A percentile compares a stretch with the other conserved stretches of the same genome.
Conservation (phyloP, 1,140 invertebrate species). For the Drosophila virilis region DNA sequence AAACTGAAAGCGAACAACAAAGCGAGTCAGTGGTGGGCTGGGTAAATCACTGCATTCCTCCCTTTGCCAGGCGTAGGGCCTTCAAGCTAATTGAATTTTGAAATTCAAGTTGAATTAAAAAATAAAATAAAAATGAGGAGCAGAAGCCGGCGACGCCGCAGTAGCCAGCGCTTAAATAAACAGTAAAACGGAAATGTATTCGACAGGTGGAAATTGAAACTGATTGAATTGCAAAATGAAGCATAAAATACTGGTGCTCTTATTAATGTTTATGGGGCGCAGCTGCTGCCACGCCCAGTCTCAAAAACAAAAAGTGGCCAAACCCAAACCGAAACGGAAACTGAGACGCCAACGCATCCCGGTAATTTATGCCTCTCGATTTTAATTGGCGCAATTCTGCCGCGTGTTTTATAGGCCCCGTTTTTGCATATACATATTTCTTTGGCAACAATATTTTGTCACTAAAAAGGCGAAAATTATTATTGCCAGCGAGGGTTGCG, state of each 20-base stretch:
- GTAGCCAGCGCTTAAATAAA: conserved; percentile 53
- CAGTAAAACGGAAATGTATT: conserved; percentile 77
- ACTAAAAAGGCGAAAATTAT: conserved; percentile 53
- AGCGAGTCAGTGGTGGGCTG: conserved; percentile 32
- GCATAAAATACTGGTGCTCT: conserved; percentile 65
- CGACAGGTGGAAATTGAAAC: conserved; percentile 81
- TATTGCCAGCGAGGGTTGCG: conserved; percentile 36
- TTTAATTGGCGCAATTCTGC: conserved; percentile 72
- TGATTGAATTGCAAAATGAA: conserved; percentile 79
- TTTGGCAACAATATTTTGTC: conserved; percentile 49
- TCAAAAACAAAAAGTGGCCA: neutral
- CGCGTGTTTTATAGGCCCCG: conserved; percentile 59
- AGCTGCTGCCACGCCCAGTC: conserved; percentile 47
- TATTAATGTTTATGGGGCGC: conserved; percentile 47
- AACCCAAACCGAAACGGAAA: neutral
- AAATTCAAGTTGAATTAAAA: conserved; percentile 78
- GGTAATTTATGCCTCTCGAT: conserved; percentile 77
- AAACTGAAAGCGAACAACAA: conserved; percentile 64
- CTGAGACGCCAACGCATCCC: conserved; percentile 5
- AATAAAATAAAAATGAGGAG: conserved; percentile 55
- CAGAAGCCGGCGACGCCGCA: conserved; percentile 23
- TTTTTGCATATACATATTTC: conserved; percentile 48
- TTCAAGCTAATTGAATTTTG: conserved; percentile 73
- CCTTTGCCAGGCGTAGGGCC: conserved; percentile 3
- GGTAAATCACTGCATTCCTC: conserved; percentile 19